Base-by-base conservation (phyloP, 2,888 invertebrate species). In the Drosophila fulvimacula region DNA sequence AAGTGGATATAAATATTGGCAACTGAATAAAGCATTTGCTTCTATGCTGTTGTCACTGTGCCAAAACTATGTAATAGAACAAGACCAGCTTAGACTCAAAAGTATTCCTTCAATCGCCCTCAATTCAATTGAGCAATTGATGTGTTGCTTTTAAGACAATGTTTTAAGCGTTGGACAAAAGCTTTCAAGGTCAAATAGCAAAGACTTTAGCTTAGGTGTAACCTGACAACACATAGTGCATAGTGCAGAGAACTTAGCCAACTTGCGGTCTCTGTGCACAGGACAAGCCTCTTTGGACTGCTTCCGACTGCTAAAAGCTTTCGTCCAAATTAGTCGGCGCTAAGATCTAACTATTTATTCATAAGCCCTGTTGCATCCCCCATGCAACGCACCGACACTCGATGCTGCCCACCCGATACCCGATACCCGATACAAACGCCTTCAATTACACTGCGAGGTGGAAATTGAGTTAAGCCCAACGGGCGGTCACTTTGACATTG, bases 331-430 rank as follows among this genome's bases (percentile, higher is more conserved):
- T 27, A 56, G 30, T 13, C 34, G 38, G 34, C 21, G 51, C 27
- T 39, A 24, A 15, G 11, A 53, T 66, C 36, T 36, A 5, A 32
- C 42, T 39, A 49, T 11, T 36, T 32, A 52, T 61, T 46, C 19
- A 39, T 55, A 30, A 44, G 27, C 34, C 68, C 57, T 64, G 68
- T 64, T 73, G 73, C 58, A 73, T 55, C 3, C 3, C 3, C 24
- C 24, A 24, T 24, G 60, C 52, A 21, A 36, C 46, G 34, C 56
- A 38, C 42, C 56, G 64, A 41, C 38, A 56, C 2, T 49, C 32
- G 48, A 55, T 17, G 32, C 15, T 6, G 34, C 38, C 38, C 42
- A 13, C 52, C 46, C 11, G 21, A 17, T 27, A 6, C 27, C 27
- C 27, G 27, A 30, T 30, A 30, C 7, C 27, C 11, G 21, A 17